Conservation (phyloP, 2,888 invertebrate genomes). For the Philonicus albiceps region DNA sequence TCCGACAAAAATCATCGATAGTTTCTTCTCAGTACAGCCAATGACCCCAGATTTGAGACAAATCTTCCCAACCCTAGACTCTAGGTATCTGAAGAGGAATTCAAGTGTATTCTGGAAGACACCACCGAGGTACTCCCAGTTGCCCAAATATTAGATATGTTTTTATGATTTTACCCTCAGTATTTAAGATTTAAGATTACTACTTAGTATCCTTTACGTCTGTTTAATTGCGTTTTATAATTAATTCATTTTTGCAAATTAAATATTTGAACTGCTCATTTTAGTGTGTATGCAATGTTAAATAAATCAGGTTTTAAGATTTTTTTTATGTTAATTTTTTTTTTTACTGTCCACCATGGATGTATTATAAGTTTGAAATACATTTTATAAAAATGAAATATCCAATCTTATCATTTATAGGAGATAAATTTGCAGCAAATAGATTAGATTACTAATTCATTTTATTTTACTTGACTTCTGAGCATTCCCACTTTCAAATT, state of each 20-base stretch:
- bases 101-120: constrained; percentile 80
- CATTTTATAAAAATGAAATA: background rate
- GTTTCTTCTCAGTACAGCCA: constrained; percentile 69
- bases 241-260: background rate
- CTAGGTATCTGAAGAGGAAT: constrained; percentile 71
- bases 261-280: background rate
- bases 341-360: background rate
- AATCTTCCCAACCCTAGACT: constrained; percentile 75
- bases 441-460: no score
- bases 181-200: background rate
- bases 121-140: constrained; percentile 71
- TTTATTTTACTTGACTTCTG: no score
- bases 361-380: background rate
- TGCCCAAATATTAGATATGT: constrained; percentile 60
- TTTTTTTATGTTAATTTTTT: background rate
- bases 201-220: background rate
- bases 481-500: no score
- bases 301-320: background rate
- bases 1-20: constrained; percentile 64
- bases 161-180: background rate
- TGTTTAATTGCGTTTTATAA: background rate
- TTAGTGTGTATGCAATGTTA: background rate
- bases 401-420: background rate
- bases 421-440: background rate
- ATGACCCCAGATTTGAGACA: constrained; percentile 72